Evolutionary conservation across 1,140 invertebrate species (phyloP).

Genomic region (Drosophila kepulauana): DNA sequence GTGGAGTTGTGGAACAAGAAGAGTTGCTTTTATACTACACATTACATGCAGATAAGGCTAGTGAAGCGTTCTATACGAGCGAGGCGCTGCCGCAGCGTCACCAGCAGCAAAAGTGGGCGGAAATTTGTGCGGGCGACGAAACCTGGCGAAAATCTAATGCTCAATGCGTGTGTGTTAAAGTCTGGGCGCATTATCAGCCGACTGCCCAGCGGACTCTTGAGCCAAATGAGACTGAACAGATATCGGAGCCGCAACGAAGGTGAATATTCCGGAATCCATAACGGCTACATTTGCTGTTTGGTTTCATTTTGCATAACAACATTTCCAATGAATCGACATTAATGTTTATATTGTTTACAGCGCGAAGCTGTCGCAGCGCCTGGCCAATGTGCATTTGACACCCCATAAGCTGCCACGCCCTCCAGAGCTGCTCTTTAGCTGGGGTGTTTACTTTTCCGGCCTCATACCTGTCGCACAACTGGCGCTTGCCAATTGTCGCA

Average conservation of each 20-base stretch:
- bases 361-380: conserved; percentile 43
- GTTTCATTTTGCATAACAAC: neutral
- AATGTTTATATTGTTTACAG: conserved; percentile 27
- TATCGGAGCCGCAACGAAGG: conserved; percentile 7
- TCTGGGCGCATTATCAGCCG: conserved; percentile 67
- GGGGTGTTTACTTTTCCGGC: conserved; percentile 94
- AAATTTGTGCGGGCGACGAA: conserved; percentile 73
- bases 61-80: conserved; percentile 94
- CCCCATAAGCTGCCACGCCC: conserved; percentile 54
- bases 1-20: conserved; percentile 47
- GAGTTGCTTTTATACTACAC: conserved; percentile 90
- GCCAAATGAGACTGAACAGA: conserved; percentile 62
- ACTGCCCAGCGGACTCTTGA: conserved; percentile 20
- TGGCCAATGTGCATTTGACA: conserved; percentile 40
- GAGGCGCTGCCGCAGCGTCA: conserved; percentile 88
- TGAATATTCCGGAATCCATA: neutral
- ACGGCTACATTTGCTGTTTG: neutral
- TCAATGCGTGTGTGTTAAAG: conserved; percentile 77
- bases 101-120: conserved; percentile 89
- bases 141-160: conserved; percentile 77
- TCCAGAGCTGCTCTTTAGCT: conserved; percentile 89
- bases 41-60: conserved; percentile 90
- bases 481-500: conserved; percentile 86
- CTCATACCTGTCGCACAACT: conserved; percentile 88
- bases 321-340: neutral